Evolutionary conservation across 2,113 vertebrate genomes (phyloP), one percentile per base, ranked within the genome.

Genomic region (Alethe diademata): DNA sequence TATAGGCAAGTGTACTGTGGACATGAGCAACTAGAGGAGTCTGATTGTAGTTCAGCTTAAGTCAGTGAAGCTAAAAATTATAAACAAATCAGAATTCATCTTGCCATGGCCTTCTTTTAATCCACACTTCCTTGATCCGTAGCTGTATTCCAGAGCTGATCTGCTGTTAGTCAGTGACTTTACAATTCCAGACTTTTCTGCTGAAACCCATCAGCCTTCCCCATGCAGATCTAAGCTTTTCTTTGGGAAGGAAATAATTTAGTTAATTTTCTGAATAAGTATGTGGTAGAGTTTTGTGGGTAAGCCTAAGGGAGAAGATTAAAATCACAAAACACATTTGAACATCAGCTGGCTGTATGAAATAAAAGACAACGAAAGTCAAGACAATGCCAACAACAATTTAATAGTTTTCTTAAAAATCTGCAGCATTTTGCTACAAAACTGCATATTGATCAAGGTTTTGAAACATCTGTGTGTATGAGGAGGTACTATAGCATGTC

Each of bases 241-340:
- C 56, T 93, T 95, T 0, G 47, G 94, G 93, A 94, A 96, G 90
- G 67, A 97, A 94, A 94, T 96, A 96, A 97, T 95, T 97, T 95
- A 88, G 83, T 76, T 95, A 93, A 97, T 96, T 95, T 97, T 88
- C 86, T 93, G 95, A 94, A 96, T 95, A 93, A 96, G 88, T 95
- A 81, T 94, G 80, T 91, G 82, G 90, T 90, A 69, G 88, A 89
- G 19, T 95, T 97, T 94, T 97, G 88, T 95, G 96, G 95, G 66
- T 92, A 96, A 94, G 92, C 95, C 95, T 94, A 90, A 92, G 91
- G 94, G 88, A 92, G 72, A 90, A 95, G 92, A 96, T 88, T 87
- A 83, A 95, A 96, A 96, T 96, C 76, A 69, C 81, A 84, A 86
- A 94, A 90, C 54, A 82, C 83, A 92, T 88, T 92, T 90, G 90